Percentiles rank a stretch among this genome's conserved stretches.
These are phyloP conservation scores for Eledona agricola DNA, from an alignment of 2,888 invertebrate genomes.

Conservation along the genomic window DNA sequence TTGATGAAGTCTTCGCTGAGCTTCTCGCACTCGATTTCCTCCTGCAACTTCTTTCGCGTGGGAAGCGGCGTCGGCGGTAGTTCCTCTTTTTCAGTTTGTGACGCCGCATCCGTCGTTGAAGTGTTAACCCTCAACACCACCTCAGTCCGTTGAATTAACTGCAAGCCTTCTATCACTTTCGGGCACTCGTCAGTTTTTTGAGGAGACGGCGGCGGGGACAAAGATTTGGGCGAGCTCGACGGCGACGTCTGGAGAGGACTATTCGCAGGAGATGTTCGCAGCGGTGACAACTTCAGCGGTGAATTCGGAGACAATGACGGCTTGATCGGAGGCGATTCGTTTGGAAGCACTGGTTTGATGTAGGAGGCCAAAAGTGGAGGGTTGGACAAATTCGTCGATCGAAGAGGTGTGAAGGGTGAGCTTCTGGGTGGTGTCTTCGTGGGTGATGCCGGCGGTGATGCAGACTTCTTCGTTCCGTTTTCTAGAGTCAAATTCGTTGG, in stretches of 20 bases:
- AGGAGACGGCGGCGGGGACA: constrained; percentile 54
- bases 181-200: constrained; percentile 52
- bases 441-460: constrained; percentile 47
- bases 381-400: constrained; percentile 51
- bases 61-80: constrained; percentile 61
- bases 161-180: constrained; percentile 64
- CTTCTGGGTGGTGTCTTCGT: constrained; percentile 52
- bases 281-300: constrained; percentile 50
- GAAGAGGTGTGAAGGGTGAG: constrained; percentile 55
- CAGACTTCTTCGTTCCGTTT: constrained; percentile 40
- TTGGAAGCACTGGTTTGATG: constrained; percentile 34
- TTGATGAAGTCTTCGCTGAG: constrained; percentile 71
- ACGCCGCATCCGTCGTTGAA: constrained; percentile 68
- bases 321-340: constrained; percentile 52
- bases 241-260: constrained; percentile 42
- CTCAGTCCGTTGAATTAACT: constrained; percentile 71
- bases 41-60: constrained; percentile 71
- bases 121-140: constrained; percentile 70
- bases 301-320: constrained; percentile 57
- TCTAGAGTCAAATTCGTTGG: constrained; percentile 54
- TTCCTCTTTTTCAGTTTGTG: constrained; percentile 62
- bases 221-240: constrained; percentile 50
- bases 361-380: constrained; percentile 43
- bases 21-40: constrained; percentile 82
- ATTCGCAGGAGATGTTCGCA: constrained; percentile 52